Evolutionary conservation across 2,888 invertebrate species (phyloP).

Genomic region (Xylophagus ater): DNA sequence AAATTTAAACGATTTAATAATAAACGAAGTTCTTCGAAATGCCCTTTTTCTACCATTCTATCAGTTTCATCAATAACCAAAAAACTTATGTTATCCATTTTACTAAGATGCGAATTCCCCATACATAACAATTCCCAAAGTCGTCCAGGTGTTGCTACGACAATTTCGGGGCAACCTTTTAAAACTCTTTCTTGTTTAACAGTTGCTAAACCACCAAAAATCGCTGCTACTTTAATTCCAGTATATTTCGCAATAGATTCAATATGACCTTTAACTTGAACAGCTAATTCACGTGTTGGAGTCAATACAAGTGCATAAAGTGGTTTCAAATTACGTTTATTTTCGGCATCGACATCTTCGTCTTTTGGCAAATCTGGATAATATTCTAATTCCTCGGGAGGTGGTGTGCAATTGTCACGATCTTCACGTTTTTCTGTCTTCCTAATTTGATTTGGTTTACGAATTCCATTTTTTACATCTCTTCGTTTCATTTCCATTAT

Average conservation of each 20-base stretch:
- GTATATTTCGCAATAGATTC: constrained; percentile 69
- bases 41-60: constrained; percentile 92
- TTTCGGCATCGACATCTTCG: constrained; percentile 19
- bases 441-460: constrained; percentile 23
- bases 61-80: constrained; percentile 97
- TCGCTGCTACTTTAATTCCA: constrained; percentile 56
- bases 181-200: constrained; percentile 89
- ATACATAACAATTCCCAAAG: constrained; percentile 86
- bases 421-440: constrained; percentile 29
- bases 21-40: constrained; percentile 82
- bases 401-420: constrained; percentile 39
- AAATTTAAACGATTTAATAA: constrained; percentile 70
- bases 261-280: constrained; percentile 86
- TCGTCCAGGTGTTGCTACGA: constrained; percentile 94
- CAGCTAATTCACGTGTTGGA: constrained; percentile 91
- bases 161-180: constrained; percentile 73
- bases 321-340: constrained; percentile 22
- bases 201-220: constrained; percentile 89
- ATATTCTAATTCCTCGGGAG: constrained; percentile 27
- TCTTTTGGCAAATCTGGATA: constrained; percentile 22
- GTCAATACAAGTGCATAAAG: constrained; percentile 81
- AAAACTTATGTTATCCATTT: constrained; percentile 64
- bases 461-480: constrained; percentile 31
- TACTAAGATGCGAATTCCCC: constrained; percentile 64
- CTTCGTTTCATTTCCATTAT: constrained; percentile 59